phyloP scores from a whole-genome alignment of 1,140 invertebrate species.

The Heliconius himera region DNA sequence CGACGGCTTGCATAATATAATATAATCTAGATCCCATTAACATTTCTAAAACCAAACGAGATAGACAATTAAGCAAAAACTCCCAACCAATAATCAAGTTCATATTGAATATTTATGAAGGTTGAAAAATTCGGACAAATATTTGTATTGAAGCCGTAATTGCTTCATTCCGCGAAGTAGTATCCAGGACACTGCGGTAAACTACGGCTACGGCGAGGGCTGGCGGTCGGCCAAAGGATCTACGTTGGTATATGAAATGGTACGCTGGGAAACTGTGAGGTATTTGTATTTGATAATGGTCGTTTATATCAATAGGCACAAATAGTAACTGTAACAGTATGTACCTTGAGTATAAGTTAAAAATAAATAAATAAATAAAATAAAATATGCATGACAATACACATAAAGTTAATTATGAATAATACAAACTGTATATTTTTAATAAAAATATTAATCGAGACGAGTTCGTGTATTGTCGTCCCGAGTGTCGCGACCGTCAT shows the following conservation, averaged over 20 bases:
- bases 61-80: background rate
- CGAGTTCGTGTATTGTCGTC: too few species aligned
- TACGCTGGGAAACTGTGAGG: too few species aligned
- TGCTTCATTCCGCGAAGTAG: slow-evolving; percentile 25
- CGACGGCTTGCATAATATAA: background rate
- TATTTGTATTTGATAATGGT: too few species aligned
- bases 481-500: too few species aligned
- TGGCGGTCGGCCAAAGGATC: slow-evolving; percentile 31
- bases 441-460: too few species aligned
- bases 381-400: too few species aligned
- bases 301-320: too few species aligned
- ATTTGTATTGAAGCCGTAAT: slow-evolving; percentile 20
- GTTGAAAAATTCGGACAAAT: slow-evolving; percentile 27
- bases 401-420: too few species aligned
- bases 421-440: too few species aligned
- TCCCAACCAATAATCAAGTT: background rate
- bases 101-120: slow-evolving; percentile 29
- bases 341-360: too few species aligned
- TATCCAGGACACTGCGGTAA: slow-evolving; percentile 37
- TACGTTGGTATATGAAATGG: slow-evolving; percentile 5
- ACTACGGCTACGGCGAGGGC: background rate
- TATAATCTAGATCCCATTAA: background rate
- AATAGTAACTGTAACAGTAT: too few species aligned
- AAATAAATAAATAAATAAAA: too few species aligned
- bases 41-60: background rate